Evolutionary conservation across 2,888 invertebrate genomes (phyloP).

Genomic region (Gymnocheta viridis): DNA sequence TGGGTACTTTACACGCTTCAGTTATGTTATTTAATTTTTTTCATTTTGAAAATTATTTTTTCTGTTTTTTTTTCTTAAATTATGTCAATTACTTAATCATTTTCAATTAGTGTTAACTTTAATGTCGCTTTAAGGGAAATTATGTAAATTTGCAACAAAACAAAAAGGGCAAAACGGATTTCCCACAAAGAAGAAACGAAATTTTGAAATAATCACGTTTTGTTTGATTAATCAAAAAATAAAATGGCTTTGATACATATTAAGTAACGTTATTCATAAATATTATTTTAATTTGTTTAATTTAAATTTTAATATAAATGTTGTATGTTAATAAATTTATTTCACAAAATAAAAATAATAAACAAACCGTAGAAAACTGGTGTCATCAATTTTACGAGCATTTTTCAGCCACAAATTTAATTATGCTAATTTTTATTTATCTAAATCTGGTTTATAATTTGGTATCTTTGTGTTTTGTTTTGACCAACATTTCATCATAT

Average conservation of each 20-base stretch:
- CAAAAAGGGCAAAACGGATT: not conserved
- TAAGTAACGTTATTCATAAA: not conserved
- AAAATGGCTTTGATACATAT: not conserved
- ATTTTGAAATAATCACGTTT: not conserved
- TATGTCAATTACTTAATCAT: constrained; percentile 65
- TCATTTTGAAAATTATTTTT: not conserved
- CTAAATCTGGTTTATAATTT: constrained; percentile 32
- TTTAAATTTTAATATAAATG: not conserved
- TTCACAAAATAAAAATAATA: not conserved
- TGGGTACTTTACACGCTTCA: constrained; percentile 36
- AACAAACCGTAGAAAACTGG: constrained; percentile 2
- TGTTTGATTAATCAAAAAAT: not conserved
- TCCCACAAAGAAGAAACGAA: not conserved
- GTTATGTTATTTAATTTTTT: constrained; percentile 12
- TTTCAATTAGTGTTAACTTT: constrained; percentile 45
- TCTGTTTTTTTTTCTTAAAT: constrained; percentile 39
- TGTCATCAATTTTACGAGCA: constrained; percentile 13
- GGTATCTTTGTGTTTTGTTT: not conserved
- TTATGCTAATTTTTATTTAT: not conserved
- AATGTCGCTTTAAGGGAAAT: not conserved
- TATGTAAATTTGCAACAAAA: not conserved
- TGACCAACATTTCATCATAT: not conserved
- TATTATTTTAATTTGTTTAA: not conserved
- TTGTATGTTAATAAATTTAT: not conserved
- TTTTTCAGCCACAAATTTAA: constrained; percentile 2